Evolutionary conservation across 92 coral and sea anemone species (phyloP).

Genomic region (Phymanthus crucifer): DNA sequence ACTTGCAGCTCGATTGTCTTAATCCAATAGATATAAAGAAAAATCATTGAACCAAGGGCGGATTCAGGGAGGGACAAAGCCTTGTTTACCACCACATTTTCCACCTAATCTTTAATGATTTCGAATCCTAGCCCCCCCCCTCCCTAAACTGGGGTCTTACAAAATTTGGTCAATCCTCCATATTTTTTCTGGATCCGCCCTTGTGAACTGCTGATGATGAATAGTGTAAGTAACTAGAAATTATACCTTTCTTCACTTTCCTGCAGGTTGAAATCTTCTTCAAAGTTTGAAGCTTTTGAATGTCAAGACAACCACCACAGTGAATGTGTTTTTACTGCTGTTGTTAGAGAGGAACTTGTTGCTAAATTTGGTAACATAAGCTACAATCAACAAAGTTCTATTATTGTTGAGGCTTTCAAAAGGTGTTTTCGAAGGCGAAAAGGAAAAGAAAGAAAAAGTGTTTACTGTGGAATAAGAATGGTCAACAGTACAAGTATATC

Average conservation of each 20-base stretch:
- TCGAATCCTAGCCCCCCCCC: too few species aligned
- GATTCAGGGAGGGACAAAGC: too few species aligned
- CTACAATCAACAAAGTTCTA: background rate
- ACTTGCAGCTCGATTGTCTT: too few species aligned
- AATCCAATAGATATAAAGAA: too few species aligned
- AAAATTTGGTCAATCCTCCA: too few species aligned
- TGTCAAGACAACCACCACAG: conserved; percentile 3
- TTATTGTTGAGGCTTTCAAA: background rate
- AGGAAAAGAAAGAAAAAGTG: background rate
- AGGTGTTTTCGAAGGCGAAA: background rate
- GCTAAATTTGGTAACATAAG: background rate
- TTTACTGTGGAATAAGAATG: background rate
- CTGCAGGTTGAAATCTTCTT: background rate
- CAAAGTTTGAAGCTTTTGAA: background rate
- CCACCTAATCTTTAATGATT: too few species aligned
- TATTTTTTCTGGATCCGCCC: too few species aligned
- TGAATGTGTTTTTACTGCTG: background rate
- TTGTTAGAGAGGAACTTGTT: conserved; percentile 5
- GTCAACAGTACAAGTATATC: too few species aligned
- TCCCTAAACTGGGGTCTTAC: too few species aligned
- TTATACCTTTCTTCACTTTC: background rate
- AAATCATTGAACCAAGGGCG: too few species aligned
- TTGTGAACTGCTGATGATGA: background rate
- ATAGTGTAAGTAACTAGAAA: background rate
- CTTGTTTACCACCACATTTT: too few species aligned